phyloP scores from a whole-genome alignment of 2,888 invertebrate genomes.

The Mythimna vitellina region DNA sequence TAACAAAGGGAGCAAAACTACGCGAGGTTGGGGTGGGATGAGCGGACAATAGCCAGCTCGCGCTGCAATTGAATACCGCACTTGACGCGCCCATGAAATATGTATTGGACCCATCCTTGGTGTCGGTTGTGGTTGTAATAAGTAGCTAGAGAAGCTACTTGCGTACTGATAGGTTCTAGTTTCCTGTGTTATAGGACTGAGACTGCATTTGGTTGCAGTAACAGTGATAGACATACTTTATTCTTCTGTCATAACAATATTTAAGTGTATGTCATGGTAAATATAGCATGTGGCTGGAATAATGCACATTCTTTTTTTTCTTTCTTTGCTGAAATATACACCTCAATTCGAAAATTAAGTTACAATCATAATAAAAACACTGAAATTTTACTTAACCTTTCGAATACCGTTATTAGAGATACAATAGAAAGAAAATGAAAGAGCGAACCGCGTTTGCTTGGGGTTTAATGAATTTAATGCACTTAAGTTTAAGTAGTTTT shows the following conservation, averaged over 20 bases:
- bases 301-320: no score
- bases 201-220: background rate
- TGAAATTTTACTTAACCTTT: no score
- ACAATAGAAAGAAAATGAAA: no score
- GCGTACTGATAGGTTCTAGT: constrained; percentile 1
- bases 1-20: constrained; percentile 77
- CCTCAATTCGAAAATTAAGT: no score
- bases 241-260: background rate
- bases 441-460: no score
- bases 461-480: no score
- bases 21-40: constrained; percentile 56
- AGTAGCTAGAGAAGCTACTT: constrained; percentile 6
- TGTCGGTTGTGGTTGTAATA: constrained; percentile 30
- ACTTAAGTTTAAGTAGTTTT: no score
- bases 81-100: constrained; percentile 60
- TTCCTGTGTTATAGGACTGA: background rate
- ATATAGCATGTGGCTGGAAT: no score
- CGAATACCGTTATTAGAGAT: no score
- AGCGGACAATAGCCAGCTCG: constrained; percentile 62
- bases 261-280: background rate
- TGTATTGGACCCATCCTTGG: constrained; percentile 47
- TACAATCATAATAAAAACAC: no score
- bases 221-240: background rate
- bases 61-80: constrained; percentile 60
- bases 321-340: no score